Evolutionary conservation across 2,797 vertebrate species (phyloP).

Genomic region (Xenopus petersii): DNA sequence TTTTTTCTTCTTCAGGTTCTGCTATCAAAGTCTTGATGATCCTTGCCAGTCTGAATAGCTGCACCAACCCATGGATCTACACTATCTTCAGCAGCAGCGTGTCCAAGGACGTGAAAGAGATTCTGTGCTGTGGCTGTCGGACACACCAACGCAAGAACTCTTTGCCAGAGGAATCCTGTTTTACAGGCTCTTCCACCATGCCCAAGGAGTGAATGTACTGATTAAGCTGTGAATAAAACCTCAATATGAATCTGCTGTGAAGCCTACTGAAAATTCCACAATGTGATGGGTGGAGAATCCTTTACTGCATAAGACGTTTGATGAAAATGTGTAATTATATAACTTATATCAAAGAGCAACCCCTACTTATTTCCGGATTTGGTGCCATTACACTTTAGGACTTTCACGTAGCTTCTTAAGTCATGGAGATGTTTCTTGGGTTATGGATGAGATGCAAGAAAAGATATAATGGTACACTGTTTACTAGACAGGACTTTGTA

Average conservation of each 20-base stretch:
- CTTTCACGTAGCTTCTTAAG: no score
- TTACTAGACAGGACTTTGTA: no score
- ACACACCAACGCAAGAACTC: slow-evolving; percentile 59
- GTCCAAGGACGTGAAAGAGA: slow-evolving; percentile 72
- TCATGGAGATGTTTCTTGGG: no score
- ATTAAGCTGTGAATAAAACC: slow-evolving; percentile 1
- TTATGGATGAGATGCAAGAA: no score
- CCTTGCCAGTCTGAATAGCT: slow-evolving; percentile 88
- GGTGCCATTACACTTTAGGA: no score
- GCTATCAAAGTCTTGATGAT: slow-evolving; percentile 89
- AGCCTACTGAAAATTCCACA: neutral
- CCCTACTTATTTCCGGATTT: neutral
- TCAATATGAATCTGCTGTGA: neutral
- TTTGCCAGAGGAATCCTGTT: slow-evolving; percentile 75
- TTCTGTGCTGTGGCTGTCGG: slow-evolving; percentile 67
- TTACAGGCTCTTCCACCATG: slow-evolving; percentile 75
- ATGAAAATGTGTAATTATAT: neutral
- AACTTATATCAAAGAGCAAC: neutral
- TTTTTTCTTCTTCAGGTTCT: slow-evolving; percentile 58
- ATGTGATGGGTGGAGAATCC: neutral
- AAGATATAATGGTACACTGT: no score
- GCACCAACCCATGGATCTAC: slow-evolving; percentile 95
- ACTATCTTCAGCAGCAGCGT: slow-evolving; percentile 87
- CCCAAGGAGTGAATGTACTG: slow-evolving; percentile 73
- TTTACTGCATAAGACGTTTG: neutral